Evolutionary conservation across 2,797 vertebrate species (phyloP).

Genomic region (Sorex maritimensis): DNA sequence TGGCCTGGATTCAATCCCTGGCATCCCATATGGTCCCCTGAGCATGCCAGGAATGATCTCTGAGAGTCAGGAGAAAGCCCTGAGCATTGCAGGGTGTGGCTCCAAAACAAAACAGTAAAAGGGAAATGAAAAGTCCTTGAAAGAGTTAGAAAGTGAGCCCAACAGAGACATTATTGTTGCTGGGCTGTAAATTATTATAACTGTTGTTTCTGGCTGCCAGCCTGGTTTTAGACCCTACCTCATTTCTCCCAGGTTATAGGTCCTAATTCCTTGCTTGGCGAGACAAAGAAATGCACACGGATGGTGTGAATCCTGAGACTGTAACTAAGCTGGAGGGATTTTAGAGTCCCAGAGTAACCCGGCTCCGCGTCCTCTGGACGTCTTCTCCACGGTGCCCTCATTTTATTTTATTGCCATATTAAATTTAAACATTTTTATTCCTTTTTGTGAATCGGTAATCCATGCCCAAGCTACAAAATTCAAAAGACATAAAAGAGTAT

Average conservation of each 20-base stretch:
- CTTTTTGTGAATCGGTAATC: slow-evolving; percentile 69
- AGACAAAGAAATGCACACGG: slow-evolving; percentile 42
- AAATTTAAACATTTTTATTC: slow-evolving; percentile 65
- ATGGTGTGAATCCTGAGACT: slow-evolving; percentile 37
- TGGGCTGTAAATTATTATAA: slow-evolving; percentile 69
- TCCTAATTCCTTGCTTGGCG: slow-evolving; percentile 55
- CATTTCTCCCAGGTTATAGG: slow-evolving; percentile 74
- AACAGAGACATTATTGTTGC: slow-evolving; percentile 48
- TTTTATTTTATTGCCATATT: slow-evolving; percentile 78
- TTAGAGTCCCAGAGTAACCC: slow-evolving; percentile 45
- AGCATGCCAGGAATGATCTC: no score
- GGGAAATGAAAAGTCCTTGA: slow-evolving; percentile 81
- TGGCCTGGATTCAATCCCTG: no score
- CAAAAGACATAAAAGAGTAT: slow-evolving; percentile 60
- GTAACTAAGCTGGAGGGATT: slow-evolving; percentile 39
- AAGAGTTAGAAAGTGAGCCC: slow-evolving; percentile 65
- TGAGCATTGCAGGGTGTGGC: no score
- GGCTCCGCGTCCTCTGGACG: slow-evolving; percentile 26
- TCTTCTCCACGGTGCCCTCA: slow-evolving; percentile 60
- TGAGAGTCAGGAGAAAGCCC: no score
- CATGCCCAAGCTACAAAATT: slow-evolving; percentile 64
- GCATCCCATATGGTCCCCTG: no score
- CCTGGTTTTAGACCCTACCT: slow-evolving; percentile 84
- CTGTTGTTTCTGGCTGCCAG: slow-evolving; percentile 80
- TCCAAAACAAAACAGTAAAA: no score